Evolutionary conservation across 2,113 vertebrate genomes (phyloP), one percentile per base, ranked within the genome.

Genomic region (Proterorhinus semilunaris): DNA sequence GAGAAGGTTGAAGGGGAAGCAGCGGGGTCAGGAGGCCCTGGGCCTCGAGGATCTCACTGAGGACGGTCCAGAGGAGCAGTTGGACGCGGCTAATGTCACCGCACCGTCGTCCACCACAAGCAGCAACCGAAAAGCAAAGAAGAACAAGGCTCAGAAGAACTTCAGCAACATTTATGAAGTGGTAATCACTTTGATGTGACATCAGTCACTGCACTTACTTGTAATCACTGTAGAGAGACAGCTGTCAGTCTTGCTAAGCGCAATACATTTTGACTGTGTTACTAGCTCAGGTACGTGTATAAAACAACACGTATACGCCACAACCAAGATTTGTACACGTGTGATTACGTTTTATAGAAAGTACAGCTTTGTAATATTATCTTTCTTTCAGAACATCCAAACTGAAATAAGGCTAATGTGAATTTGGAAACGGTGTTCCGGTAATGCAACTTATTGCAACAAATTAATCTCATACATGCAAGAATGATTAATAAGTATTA

Each of bases 11-110:
- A 88, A 91, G 66, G 96, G 96, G 13, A 96, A 96, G 67, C 94
- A 95, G 90, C 92, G 95, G 74, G 95, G 94, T 5, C 96, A 97
- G 88, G 95, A 96, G 85, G 93, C 91, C 52, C 83, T 95, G 45
- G 91, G 91, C 42, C 63, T 91, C 47, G 89, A 70, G n/a, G 85
- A 84, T 48, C 45, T 91, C 46, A 86, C 75, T 68, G 61, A 78
- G 12, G 87, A 79, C 15, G 86, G 64, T 17, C 83, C 87, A 77
- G 88, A 84, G 75, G 79, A 86, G 44, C 75, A 85, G 42, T 57
- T 59, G 80, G 65, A 84, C 27, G 7, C 66, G 50, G 83, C 65
- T 66, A 59, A 69, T 62, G 57, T 75, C 68, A 62, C 85, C 59
- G 65, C 69, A 11, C 66, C 75, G 74, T 44, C 86, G 27, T 36